Evolutionary conservation across 2,888 invertebrate species (phyloP).

Genomic region (Melieria picta): DNA sequence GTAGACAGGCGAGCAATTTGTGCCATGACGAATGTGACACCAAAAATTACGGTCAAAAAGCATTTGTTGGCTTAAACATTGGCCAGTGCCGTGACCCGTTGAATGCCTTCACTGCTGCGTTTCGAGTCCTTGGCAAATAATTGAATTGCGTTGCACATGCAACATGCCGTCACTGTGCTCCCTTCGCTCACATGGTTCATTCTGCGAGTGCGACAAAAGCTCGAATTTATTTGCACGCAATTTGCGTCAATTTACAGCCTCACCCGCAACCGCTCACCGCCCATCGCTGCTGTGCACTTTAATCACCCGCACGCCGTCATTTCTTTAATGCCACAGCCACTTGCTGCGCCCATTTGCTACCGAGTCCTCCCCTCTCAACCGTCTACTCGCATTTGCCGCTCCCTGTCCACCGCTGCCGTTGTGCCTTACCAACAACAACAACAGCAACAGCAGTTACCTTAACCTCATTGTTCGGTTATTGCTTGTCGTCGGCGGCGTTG

Average conservation of each 20-base stretch:
- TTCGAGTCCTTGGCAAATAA: too few relatives aligned
- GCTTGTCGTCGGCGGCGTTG: background rate
- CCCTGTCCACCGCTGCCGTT: constrained; percentile 8
- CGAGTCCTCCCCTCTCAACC: background rate
- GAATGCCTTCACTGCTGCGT: too few relatives aligned
- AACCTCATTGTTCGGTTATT: constrained; percentile 21
- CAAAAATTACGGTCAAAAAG: too few relatives aligned
- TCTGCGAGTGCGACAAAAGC: background rate
- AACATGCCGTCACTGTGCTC: too few relatives aligned
- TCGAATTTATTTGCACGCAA: constrained; percentile 17
- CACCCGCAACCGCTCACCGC: background rate
- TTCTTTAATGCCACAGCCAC: too few relatives aligned
- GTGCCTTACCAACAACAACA: constrained; percentile 5
- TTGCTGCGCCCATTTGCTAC: background rate
- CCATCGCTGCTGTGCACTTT: background rate
- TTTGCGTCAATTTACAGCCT: constrained; percentile 16
- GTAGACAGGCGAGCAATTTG: too few relatives aligned
- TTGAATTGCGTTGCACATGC: too few relatives aligned
- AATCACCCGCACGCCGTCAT: too few relatives aligned
- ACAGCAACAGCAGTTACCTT: constrained; percentile 23
- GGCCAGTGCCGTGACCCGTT: too few relatives aligned
- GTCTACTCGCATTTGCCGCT: constrained; percentile 5
- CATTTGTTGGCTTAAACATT: too few relatives aligned
- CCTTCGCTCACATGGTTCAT: background rate
- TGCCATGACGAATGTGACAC: too few relatives aligned